Evolutionary conservation across 2,888 invertebrate genomes (phyloP).

Genomic region (Eucriotettix oculatus): DNA sequence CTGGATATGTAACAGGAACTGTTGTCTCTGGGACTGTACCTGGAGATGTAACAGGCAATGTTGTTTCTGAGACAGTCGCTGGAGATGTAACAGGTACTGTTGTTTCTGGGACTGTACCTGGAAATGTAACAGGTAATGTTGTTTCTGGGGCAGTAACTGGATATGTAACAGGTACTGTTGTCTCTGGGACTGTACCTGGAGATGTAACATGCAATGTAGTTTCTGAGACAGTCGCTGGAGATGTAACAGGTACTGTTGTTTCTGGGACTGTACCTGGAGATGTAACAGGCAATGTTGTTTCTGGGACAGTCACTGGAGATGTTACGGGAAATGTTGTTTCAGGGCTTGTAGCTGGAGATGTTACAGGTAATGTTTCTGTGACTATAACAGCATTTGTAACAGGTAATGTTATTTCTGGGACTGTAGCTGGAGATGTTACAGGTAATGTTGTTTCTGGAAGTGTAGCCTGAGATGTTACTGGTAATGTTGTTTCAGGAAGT

Average conservation of each 20-base stretch:
- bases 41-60: not conserved
- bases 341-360: too few species aligned
- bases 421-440: not conserved
- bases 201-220: not conserved
- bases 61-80: not conserved
- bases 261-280: not conserved
- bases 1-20: not conserved
- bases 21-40: not conserved
- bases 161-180: not conserved
- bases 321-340: not conserved
- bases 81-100: not conserved
- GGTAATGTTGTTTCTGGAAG: not conserved
- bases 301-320: not conserved
- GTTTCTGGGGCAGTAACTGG: not conserved
- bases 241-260: not conserved
- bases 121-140: not conserved
- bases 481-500: not conserved
- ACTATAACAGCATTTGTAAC: slow-evolving; percentile 8
- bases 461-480: not conserved
- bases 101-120: not conserved
- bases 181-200: not conserved
- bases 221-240: not conserved
- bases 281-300: not conserved
- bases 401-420: not conserved
- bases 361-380: too few species aligned